Conservation (phyloP, 2,888 invertebrate species). For the Timema podura region DNA sequence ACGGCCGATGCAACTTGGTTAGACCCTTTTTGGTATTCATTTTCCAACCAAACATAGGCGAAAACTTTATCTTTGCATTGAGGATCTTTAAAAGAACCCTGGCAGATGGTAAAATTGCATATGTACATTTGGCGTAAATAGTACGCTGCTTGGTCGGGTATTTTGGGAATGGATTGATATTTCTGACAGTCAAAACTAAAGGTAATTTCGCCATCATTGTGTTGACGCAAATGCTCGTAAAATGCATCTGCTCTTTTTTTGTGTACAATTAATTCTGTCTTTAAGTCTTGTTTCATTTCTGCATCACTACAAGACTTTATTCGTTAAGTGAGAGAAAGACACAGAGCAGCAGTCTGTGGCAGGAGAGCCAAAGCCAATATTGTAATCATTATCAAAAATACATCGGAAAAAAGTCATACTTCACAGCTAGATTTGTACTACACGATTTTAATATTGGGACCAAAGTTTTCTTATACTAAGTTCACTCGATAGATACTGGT, state of each 20-base stretch:
- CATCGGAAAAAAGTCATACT: conserved; percentile 9
- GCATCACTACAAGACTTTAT: too few species aligned
- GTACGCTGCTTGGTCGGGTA: too few species aligned
- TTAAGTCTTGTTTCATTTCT: too few species aligned
- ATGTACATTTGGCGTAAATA: too few species aligned
- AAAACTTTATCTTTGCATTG: too few species aligned
- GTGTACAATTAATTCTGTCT: neutral
- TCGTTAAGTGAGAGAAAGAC: conserved; percentile 5
- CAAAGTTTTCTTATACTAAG: too few species aligned
- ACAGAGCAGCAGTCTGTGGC: neutral
- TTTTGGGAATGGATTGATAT: neutral
- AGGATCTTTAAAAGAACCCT: too few species aligned
- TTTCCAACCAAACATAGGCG: too few species aligned
- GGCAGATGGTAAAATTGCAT: too few species aligned
- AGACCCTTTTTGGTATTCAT: too few species aligned
- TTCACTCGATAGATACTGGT: too few species aligned
- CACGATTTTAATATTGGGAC: conserved; percentile 6
- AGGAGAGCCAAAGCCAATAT: conserved; percentile 3
- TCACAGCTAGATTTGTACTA: neutral
- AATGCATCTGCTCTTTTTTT: conserved; percentile 6
- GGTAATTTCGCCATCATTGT: neutral
- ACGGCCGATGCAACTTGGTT: neutral
- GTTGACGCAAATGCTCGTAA: neutral
- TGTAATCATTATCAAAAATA: conserved; percentile 1
- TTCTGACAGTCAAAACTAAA: conserved; percentile 13